These are phyloP conservation scores for Centroberyx gerrardi DNA, from an alignment of 2,797 vertebrate genomes.

Conservation along the genomic window DNA sequence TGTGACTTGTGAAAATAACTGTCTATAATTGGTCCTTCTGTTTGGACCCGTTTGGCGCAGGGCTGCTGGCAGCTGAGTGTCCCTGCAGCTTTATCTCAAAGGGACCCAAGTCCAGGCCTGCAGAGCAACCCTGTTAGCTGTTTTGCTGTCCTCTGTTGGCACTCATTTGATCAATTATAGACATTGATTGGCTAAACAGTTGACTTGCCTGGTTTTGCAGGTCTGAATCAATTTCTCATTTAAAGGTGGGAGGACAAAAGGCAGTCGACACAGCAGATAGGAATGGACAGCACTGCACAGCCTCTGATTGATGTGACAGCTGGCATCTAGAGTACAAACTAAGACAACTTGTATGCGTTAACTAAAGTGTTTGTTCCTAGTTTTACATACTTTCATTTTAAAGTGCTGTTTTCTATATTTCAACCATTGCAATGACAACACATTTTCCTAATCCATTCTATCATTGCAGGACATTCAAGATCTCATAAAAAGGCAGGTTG, in stretches of 20 bases:
- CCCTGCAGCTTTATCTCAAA: conserved; percentile 33
- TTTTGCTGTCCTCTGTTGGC: conserved; percentile 17
- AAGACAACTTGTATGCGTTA: background rate
- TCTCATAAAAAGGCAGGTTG: conserved; percentile 83
- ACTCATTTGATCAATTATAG: conserved; percentile 64
- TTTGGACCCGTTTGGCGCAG: background rate
- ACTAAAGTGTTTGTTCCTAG: background rate
- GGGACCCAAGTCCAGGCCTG: conserved; percentile 8
- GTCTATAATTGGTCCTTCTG: conserved; percentile 13
- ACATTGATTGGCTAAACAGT: conserved; percentile 64
- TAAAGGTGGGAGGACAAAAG: conserved; percentile 48
- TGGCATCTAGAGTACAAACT: conserved; percentile 5
- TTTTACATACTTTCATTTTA: conserved; percentile 1
- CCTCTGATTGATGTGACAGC: background rate
- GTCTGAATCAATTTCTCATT: conserved; percentile 77
- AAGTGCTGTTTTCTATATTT: conserved; percentile 11
- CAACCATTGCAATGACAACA: background rate
- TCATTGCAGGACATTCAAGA: conserved; percentile 86
- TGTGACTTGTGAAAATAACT: conserved; percentile 22
- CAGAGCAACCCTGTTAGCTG: conserved; percentile 15
- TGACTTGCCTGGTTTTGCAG: conserved; percentile 44
- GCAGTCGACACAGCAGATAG: conserved; percentile 35
- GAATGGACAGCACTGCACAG: background rate
- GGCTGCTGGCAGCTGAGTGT: conserved; percentile 16
- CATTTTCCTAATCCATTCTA: conserved; percentile 31